Percentiles rank a stretch among this genome's conserved stretches.
phyloP scores from a whole-genome alignment of 2,888 invertebrate genomes.

The Aspidiotus rigidus region DNA sequence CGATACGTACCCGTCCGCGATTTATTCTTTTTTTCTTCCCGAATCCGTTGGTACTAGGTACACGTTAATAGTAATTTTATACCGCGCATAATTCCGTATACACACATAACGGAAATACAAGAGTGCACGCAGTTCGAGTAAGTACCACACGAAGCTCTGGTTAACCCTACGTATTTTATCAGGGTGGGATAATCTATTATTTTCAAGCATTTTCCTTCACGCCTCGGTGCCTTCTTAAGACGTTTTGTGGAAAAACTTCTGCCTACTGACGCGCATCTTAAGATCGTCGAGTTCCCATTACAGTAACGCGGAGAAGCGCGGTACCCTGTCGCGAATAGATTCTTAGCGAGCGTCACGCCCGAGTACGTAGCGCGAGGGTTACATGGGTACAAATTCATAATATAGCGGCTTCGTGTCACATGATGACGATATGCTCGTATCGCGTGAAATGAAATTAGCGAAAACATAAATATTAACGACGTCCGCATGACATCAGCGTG shows the following conservation, averaged over 20 bases:
- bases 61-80: too few species aligned
- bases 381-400: slow-evolving; percentile 16
- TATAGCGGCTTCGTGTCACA: slow-evolving; percentile 14
- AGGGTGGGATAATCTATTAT: slow-evolving; percentile 33
- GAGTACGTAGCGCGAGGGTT: slow-evolving; percentile 23
- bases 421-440: slow-evolving; percentile 3
- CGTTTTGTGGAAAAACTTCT: slow-evolving; percentile 11
- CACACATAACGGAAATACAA: background rate
- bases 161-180: slow-evolving; percentile 17
- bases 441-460: slow-evolving; percentile 32
- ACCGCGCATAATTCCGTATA: too few species aligned
- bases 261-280: background rate
- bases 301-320: too few species aligned
- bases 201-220: slow-evolving; percentile 25
- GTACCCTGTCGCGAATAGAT: too few species aligned
- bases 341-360: slow-evolving; percentile 7
- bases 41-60: too few species aligned
- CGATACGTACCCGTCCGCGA: too few species aligned
- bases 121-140: background rate
- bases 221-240: slow-evolving; percentile 26
- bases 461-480: slow-evolving; percentile 28
- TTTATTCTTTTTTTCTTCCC: too few species aligned
- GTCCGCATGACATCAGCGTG: slow-evolving; percentile 9
- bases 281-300: too few species aligned
- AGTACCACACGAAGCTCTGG: background rate